A percentile compares a stretch with the other conserved stretches of the same genome.
These are phyloP conservation scores for Indicator indicator DNA, from an alignment of 2,113 vertebrate species.

Conservation along the genomic window DNA sequence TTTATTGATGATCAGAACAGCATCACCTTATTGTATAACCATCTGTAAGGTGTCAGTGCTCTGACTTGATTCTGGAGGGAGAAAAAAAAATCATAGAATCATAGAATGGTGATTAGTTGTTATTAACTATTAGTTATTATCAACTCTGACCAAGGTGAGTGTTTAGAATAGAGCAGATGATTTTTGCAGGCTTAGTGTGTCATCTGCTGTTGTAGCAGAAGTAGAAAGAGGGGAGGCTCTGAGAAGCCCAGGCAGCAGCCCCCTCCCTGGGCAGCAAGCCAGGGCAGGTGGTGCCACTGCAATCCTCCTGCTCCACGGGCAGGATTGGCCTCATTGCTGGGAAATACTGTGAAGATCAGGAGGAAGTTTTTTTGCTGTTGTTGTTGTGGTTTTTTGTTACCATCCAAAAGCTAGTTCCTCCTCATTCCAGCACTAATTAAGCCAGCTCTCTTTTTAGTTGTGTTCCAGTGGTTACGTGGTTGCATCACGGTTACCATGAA, in stretches of 20 bases:
- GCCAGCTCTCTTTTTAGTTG: neutral
- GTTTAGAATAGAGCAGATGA: neutral
- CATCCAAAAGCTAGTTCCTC: neutral
- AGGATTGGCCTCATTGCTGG: neutral
- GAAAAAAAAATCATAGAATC: too few species aligned
- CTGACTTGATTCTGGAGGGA: neutral
- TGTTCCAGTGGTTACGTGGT: neutral
- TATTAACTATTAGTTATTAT: neutral
- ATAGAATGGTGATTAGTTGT: neutral
- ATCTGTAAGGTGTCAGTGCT: neutral
- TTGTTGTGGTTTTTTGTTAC: neutral
- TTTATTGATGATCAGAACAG: neutral
- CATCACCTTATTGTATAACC: neutral
- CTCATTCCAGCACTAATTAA: neutral
- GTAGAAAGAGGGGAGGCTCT: neutral
- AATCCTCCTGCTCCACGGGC: rapidly evolving
- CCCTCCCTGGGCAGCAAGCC: too few species aligned
- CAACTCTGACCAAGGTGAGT: rapidly evolving
- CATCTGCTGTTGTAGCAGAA: neutral
- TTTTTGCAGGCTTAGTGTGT: neutral
- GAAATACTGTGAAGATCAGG: neutral
- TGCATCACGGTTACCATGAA: neutral
- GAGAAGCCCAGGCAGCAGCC: neutral
- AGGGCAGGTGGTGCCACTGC: neutral
- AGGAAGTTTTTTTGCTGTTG: neutral